Evolutionary conservation across 2,797 vertebrate genomes (phyloP).

Genomic region (Cyclura pinguis): DNA sequence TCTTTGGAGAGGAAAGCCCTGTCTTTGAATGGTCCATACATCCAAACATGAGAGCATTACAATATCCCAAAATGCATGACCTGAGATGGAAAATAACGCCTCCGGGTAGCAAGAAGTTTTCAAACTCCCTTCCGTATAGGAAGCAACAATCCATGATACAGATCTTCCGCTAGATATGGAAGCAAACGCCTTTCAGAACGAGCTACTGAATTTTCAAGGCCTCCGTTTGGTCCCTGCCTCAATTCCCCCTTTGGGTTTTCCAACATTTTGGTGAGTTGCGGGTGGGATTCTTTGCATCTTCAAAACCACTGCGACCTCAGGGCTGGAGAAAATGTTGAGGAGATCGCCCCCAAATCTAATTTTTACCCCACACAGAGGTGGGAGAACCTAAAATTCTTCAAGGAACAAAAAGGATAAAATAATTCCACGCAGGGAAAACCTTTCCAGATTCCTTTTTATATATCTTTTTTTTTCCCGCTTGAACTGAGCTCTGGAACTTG

Average conservation of each 20-base stretch:
- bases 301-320: too few relatives aligned
- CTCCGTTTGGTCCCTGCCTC: background rate
- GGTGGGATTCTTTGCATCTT: background rate
- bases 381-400: background rate
- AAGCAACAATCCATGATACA: background rate
- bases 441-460: conserved; percentile 1
- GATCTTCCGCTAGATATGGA: too few relatives aligned
- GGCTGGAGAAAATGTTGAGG: background rate
- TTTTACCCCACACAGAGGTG: background rate
- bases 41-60: too few relatives aligned
- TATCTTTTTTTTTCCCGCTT: background rate
- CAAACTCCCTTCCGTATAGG: background rate
- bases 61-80: too few relatives aligned
- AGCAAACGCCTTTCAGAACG: background rate
- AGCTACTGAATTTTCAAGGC: background rate
- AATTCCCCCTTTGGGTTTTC: background rate
- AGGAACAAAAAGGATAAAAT: conserved; percentile 15
- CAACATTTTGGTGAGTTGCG: background rate
- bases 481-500: background rate
- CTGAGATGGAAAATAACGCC: too few relatives aligned
- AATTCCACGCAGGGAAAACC: background rate
- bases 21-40: too few relatives aligned
- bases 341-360: background rate
- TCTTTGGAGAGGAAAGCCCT: too few relatives aligned
- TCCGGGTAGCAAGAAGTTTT: background rate